A percentile compares a stretch with the other conserved stretches of the same genome.
These are phyloP conservation scores for Peromyscus nudipes DNA, from an alignment of 2,797 vertebrate species.

Conservation along the genomic window DNA sequence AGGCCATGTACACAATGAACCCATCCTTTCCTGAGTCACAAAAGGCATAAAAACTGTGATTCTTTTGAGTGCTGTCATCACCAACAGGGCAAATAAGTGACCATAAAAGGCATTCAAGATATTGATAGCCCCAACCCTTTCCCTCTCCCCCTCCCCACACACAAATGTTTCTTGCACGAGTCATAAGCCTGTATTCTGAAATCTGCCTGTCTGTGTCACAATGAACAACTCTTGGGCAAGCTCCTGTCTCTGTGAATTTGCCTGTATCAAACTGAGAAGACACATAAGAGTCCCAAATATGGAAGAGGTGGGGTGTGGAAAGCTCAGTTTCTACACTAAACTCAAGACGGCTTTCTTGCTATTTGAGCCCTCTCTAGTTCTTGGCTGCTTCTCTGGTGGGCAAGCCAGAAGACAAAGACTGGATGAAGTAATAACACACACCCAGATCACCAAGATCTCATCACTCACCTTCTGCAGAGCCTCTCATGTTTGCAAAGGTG, in stretches of 20 bases:
- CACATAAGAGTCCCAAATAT: background rate
- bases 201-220: background rate
- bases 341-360: background rate
- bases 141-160: background rate
- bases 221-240: constrained; percentile 35
- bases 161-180: constrained; percentile 36
- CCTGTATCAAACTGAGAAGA: background rate
- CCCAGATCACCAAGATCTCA: too few species aligned
- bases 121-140: background rate
- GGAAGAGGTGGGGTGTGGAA: background rate
- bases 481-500: constrained; percentile 93
- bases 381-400: background rate
- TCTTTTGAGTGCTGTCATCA: constrained; percentile 4
- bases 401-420: background rate
- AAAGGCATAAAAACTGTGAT: background rate
- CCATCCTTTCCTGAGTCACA: constrained; percentile 26
- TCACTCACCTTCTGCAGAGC: constrained; percentile 93
- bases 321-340: background rate
- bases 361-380: background rate
- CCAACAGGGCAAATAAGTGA: constrained; percentile 42
- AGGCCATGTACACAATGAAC: background rate
- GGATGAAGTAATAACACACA: background rate
- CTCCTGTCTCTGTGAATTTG: background rate
- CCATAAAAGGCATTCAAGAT: constrained; percentile 44
- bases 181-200: constrained; percentile 40